Evolutionary conservation across 30 jellyfish, hydroid and myxozoan species (phyloP).

Genomic region (Calvadosia cruxmelitensis): DNA sequence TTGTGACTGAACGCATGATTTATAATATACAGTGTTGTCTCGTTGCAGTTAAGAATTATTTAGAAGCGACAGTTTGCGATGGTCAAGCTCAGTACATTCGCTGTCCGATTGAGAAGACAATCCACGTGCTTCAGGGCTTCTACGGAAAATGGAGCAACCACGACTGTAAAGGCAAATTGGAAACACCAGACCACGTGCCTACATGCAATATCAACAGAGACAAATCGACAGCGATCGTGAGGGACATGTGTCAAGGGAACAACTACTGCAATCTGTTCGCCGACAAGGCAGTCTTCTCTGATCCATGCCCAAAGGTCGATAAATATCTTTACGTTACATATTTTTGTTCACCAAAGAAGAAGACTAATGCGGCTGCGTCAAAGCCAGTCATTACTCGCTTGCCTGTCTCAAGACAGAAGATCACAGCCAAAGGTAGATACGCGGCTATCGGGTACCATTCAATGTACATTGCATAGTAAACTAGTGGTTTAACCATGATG

Average conservation of each 20-base stretch:
- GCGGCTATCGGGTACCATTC: no score
- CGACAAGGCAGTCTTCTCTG: conserved; percentile 63
- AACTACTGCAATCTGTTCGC: conserved; percentile 70
- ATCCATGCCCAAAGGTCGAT: conserved; percentile 74
- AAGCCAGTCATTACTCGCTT: not conserved
- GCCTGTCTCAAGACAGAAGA: not conserved
- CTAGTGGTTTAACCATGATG: no score
- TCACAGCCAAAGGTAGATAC: not conserved
- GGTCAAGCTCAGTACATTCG: conserved; percentile 47
- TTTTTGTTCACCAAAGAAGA: conserved; percentile 33
- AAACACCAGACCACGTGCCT: conserved; percentile 62
- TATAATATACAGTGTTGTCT: no score
- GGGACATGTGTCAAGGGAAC: conserved; percentile 85
- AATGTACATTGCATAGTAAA: no score
- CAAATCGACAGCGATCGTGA: conserved; percentile 61
- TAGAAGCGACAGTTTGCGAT: conserved; percentile 73
- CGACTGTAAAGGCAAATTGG: conserved; percentile 74
- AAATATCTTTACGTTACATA: conserved; percentile 80
- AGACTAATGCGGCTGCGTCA: not conserved
- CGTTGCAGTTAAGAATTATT: conserved; percentile 46
- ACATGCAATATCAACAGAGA: conserved; percentile 72
- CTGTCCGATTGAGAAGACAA: conserved; percentile 59
- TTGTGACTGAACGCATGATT: no score
- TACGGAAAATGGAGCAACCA: conserved; percentile 95
- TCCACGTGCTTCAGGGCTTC: conserved; percentile 79